A percentile compares a stretch with the other conserved stretches of the same genome.
These are phyloP conservation scores for Paedocypris sp. DNA, from an alignment of 2,113 vertebrate genomes.

Conservation along the genomic window DNA sequence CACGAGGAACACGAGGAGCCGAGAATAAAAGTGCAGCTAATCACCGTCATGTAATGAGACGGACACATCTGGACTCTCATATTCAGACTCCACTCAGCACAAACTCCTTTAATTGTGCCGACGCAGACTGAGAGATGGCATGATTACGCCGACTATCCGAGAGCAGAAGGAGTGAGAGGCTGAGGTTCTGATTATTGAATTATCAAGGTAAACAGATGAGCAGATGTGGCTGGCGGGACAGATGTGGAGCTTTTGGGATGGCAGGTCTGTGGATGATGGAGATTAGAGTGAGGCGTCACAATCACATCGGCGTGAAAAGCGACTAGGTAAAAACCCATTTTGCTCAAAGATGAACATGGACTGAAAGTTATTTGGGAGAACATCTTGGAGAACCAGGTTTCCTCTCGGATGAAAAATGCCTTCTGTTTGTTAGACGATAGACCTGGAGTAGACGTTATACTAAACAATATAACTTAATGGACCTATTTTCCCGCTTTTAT, in stretches of 20 bases:
- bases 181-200: conserved; percentile 27
- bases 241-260: background rate
- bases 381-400: too few relatives aligned
- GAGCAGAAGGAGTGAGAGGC: conserved; percentile 16
- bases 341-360: too few relatives aligned
- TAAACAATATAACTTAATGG: too few relatives aligned
- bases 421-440: too few relatives aligned
- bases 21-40: background rate
- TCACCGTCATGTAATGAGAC: background rate
- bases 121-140: conserved; percentile 20
- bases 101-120: conserved; percentile 11
- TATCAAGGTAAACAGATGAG: conserved; percentile 9
- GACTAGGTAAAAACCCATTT: background rate
- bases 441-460: too few relatives aligned
- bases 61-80: background rate
- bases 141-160: conserved; percentile 29
- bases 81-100: background rate
- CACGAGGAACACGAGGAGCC: background rate
- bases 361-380: too few relatives aligned
- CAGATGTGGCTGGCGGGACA: background rate
- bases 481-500: too few relatives aligned
- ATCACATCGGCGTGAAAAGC: conserved; percentile 8
- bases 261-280: background rate
- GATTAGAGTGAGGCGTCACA: background rate
- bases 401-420: too few relatives aligned